phyloP scores from a whole-genome alignment of 35 echinoderm and acorn worm species.

The Acanthaster planci region DNA sequence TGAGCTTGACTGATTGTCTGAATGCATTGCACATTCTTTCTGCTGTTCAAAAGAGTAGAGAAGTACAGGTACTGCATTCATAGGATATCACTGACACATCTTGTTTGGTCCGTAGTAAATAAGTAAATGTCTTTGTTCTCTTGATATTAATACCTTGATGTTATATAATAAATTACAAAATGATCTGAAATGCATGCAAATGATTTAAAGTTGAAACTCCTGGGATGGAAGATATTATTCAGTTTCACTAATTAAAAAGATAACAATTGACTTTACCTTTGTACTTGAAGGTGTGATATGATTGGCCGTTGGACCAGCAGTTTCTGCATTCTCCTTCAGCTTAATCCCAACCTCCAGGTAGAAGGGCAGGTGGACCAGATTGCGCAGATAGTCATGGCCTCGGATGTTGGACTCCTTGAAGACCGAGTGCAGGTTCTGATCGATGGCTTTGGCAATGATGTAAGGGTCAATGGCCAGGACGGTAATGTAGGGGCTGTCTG shows the following conservation, averaged over 20 bases:
- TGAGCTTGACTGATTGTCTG: no score
- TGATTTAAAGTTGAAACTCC: neutral
- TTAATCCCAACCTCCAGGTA: conserved; percentile 86
- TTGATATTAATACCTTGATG: no score
- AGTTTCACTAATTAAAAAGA: neutral
- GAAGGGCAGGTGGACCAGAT: conserved; percentile 95
- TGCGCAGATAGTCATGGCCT: conserved; percentile 93
- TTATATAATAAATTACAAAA: no score
- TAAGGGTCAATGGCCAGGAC: conserved; percentile 93
- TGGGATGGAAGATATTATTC: neutral
- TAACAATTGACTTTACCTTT: conserved; percentile 38
- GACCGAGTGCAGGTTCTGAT: conserved; percentile 90
- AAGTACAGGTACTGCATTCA: no score
- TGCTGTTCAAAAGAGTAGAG: no score
- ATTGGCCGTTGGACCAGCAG: conserved; percentile 51
- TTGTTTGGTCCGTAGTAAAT: no score
- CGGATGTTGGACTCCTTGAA: conserved; percentile 92
- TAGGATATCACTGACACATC: no score
- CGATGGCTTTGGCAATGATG: conserved; percentile 97
- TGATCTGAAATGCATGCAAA: neutral
- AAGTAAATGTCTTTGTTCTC: no score
- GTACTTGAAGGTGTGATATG: conserved; percentile 65
- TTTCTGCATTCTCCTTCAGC: conserved; percentile 65
- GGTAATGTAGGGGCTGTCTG: conserved; percentile 80
- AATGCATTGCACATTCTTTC: no score